Evolutionary conservation across 2,113 vertebrate species (phyloP), one percentile per base, ranked within the genome.

Genomic region (Xenopus borealis): DNA sequence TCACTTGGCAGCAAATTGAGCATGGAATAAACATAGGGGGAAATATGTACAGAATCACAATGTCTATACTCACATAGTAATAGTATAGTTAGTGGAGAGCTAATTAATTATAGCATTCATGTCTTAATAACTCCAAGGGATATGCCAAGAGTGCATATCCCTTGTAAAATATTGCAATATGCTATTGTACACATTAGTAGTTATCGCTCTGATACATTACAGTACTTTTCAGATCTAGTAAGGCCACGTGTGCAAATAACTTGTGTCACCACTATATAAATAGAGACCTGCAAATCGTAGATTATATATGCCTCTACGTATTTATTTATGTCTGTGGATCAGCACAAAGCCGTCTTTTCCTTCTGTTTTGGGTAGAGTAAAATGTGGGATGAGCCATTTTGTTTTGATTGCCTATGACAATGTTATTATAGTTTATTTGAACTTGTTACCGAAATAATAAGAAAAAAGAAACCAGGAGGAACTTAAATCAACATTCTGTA

Each of bases 401-500:
- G 66, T 76, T 76, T 75, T 69, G 46, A 76, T 69, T 76, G 65
- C 66, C 53, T 69, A 63, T 76, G 73, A 76, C 73, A 76, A 76
- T 76, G 73, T 76, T 76, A 76, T 69, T 76, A 76, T 76, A 76
- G 20, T 20, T 76, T 53, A 76, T 55, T 63, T 64, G 66, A 76
- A 76, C 58, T 44, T 44, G 58, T 69, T 69, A 69, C 59, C 45
- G 47, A 69, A 75, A 75, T 62, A 75, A 69, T 75, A 62, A 68
- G 57, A 17, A 69, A 76, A 69, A 20, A 27, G 55, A 75, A 79
- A 82, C 19, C 75, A 78, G 82, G 78, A 79, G 71, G 69, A 79
- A 82, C 83, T 71, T 69, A 62, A 79, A 79, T 63, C 78, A 64
- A 66, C 83, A 80, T 3, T 83, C 45, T 0, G 80, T 83, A 79